Evolutionary conservation across 2,888 invertebrate genomes (phyloP), one percentile per base, ranked within the genome.

Genomic region (Eurytoma adleriae): DNA sequence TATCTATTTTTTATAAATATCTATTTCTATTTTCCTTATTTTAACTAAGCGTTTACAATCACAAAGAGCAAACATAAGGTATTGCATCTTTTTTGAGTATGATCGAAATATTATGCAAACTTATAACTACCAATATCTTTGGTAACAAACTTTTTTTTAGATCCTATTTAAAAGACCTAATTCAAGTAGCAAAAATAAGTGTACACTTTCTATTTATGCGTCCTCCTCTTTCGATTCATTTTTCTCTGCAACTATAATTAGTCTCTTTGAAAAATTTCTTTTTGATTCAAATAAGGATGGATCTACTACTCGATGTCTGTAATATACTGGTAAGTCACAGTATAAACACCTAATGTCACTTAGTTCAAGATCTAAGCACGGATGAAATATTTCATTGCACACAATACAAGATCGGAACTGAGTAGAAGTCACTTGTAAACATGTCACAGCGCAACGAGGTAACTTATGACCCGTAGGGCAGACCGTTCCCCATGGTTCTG

Each of bases 391-490:
- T 83, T 86, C 78, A 5, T 83, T 83, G 78, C 90, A 91, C 82
- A 88, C 84, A 0, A 86, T 84, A 71, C 90, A 91, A 3, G 80
- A 83, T 40, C 85, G 85, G 73, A 86, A 90, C 14, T 83, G 83
- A 0, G 86, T 72, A 3, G 82, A 78, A 0, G 88, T 87, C 52
- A 90, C 84, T 85, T 90, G 90, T 24, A 89, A 83, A 7, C 89
- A 83, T 13, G 89, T 90, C 14, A 87, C 71, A 3, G 89, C 86
- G 77, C 90, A 90, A 72, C 91, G 86, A 2, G 89, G 86, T 54
- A 90, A 82, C 62, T 86, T 85, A 76, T 91, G 91, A 13, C 90
- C 90, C 0, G 77, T 69, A 0, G 88, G 83, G 80, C 91, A 91
- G 3, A 79, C 81, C 1, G 82, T 83, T 2, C 83, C 79, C 56